A percentile compares a stretch with the other conserved stretches of the same genome.
Evolutionary conservation across 2,113 vertebrate genomes (phyloP).

Genomic region (Scartelaos histophorus): DNA sequence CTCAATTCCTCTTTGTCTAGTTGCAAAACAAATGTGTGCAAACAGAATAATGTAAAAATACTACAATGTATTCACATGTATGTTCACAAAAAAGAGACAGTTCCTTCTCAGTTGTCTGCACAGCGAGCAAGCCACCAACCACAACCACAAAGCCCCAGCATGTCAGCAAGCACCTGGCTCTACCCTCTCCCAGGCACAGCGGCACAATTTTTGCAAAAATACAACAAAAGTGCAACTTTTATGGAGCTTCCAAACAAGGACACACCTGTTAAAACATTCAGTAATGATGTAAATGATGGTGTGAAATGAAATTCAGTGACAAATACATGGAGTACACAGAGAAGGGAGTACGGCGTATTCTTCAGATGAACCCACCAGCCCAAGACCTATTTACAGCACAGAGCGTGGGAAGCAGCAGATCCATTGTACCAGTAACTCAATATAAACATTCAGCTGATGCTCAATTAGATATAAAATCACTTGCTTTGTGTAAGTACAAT

Average conservation of each 20-base stretch:
- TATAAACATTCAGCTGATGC: background rate
- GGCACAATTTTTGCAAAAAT: constrained; percentile 23
- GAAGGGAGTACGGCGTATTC: constrained; percentile 2
- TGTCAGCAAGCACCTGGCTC: constrained; percentile 79
- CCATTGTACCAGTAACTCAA: constrained; percentile 11
- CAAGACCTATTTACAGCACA: constrained; percentile 64
- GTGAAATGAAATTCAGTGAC: constrained; percentile 12
- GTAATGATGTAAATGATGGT: constrained; percentile 1
- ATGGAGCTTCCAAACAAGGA: constrained; percentile 32
- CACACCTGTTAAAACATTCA: constrained; percentile 36
- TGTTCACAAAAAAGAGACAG: constrained; percentile 59
- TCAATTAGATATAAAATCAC: background rate
- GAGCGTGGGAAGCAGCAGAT: constrained; percentile 73
- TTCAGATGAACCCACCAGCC: constrained; percentile 33
- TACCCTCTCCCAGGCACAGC: constrained; percentile 61
- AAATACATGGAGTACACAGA: constrained; percentile 27
- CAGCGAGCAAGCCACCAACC: constrained; percentile 74
- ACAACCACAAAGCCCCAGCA: constrained; percentile 78
- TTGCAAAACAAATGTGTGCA: constrained; percentile 64
- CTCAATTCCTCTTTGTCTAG: constrained; percentile 64
- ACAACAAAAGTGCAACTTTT: constrained; percentile 41
- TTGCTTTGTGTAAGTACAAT: background rate
- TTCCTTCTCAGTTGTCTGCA: constrained; percentile 77
- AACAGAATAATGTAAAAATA: constrained; percentile 54
- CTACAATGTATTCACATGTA: constrained; percentile 16